Evolutionary conservation across 1,140 invertebrate species (phyloP), one percentile per base, ranked within the genome.

Genomic region (Amphibalanus amphitrite): DNA sequence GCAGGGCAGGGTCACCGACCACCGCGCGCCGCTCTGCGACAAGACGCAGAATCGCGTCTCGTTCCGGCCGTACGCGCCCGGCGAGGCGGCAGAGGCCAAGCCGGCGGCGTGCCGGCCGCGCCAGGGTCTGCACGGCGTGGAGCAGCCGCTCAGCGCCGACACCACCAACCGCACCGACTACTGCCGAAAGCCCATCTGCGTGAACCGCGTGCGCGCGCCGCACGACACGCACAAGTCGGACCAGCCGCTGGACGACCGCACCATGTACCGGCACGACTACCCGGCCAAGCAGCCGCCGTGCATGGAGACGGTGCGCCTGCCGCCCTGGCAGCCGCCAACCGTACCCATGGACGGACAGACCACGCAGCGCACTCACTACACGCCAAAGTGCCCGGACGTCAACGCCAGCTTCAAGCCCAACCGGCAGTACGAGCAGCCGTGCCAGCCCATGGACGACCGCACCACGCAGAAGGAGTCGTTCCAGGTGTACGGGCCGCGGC

Each of bases 381-480:
- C 47, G 47, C 47, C 47, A 1, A 59, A 59, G 47, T 23, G 20
- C 13, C 47, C 47, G 10, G 47, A 59, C 47, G 10, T 13, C 10
- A 59, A 59, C 47, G 10, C 47, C 47, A 59, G 47, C 47, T 59
- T 20, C 47, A 59, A 59, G 47, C 47, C 47, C 10, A 13, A 59
- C 17, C 47, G 47, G 47, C 47, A 59, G 47, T 59, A 59, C 47
- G 47, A 59, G 47, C 47, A 59, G 47, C 47, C 47, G 47, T 59
- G 47, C 47, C 47, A 59, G 47, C 47, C 47, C 1, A 59, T 59
- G 47, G 47, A 59, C 13, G 47, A 59, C 47, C 47, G 47, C 6
- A 59, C 47, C 47, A 59, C 47, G 47, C 47, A 59, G 47, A 59
- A 59, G 47, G 47, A 59, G 47, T 59, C 47, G 47, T 59, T 59